These are phyloP conservation scores for Ptilorrhoa leucosticta DNA, from an alignment of 2,113 vertebrate species.

Conservation along the genomic window DNA sequence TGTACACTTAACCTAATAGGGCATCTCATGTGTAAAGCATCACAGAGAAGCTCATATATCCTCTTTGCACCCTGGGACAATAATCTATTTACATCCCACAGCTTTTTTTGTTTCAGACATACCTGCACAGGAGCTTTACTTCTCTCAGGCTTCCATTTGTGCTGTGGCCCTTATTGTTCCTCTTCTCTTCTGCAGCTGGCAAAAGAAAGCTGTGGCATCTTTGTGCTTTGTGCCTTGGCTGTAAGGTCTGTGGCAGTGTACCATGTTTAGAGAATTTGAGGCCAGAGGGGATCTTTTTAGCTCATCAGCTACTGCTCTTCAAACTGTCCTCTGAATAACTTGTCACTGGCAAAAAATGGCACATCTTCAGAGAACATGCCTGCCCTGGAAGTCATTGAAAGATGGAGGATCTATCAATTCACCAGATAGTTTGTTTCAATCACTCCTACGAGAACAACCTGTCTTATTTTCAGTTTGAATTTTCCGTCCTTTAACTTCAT, in stretches of 20 bases:
- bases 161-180: not conserved
- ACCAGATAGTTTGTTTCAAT: not conserved
- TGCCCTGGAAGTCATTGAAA: not conserved
- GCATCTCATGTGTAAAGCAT: not conserved
- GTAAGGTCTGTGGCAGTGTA: not conserved
- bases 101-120: not conserved
- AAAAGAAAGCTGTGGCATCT: not conserved
- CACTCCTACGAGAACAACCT: not conserved
- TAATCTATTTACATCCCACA: not conserved
- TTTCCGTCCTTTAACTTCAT: not conserved
- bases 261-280: not conserved
- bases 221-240: not conserved
- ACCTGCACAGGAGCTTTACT: not conserved
- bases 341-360: not conserved
- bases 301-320: not conserved
- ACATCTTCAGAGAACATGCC: not conserved
- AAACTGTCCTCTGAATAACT: not conserved
- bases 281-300: not conserved
- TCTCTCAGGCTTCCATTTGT: not conserved
- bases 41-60: not conserved
- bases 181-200: not conserved
- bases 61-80: not conserved
- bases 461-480: not conserved
- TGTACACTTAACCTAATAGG: not conserved
- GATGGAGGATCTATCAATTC: not conserved